Percentiles rank a stretch among this genome's conserved stretches.
phyloP scores from a whole-genome alignment of 2,797 vertebrate species.

The Sebastes oblongus region DNA sequence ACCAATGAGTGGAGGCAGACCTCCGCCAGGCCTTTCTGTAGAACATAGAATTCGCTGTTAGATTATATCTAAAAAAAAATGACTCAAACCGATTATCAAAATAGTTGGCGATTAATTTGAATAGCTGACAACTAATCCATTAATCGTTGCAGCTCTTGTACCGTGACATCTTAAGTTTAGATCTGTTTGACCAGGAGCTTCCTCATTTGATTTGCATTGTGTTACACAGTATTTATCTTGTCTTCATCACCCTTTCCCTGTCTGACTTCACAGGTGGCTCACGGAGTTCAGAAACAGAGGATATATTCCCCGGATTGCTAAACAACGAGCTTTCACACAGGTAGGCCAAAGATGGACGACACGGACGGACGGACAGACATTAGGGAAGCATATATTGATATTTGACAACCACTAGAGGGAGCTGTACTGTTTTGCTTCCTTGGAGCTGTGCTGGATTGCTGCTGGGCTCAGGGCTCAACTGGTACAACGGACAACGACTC shows the following conservation, averaged over 20 bases:
- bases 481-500: conserved; percentile 36
- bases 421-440: conserved; percentile 27
- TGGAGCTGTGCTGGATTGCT: conserved; percentile 29
- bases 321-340: conserved; percentile 88
- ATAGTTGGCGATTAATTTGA: too few species aligned
- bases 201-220: neutral
- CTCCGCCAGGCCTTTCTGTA: conserved; percentile 11
- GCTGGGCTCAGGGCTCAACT: conserved; percentile 23
- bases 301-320: conserved; percentile 85
- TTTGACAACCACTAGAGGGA: conserved; percentile 80
- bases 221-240: neutral
- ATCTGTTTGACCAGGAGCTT: neutral
- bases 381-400: conserved; percentile 20
- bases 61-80: neutral
- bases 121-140: too few species aligned
- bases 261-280: conserved; percentile 85
- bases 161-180: neutral
- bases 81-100: too few species aligned
- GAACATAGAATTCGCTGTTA: neutral
- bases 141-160: too few species aligned
- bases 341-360: conserved; percentile 71
- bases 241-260: neutral
- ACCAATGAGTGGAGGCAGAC: neutral
- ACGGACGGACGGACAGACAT: neutral
- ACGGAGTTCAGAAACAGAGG: conserved; percentile 87